Evolutionary conservation across 1,140 invertebrate genomes (phyloP).

Genomic region (Plectrocnemia conspersa): DNA sequence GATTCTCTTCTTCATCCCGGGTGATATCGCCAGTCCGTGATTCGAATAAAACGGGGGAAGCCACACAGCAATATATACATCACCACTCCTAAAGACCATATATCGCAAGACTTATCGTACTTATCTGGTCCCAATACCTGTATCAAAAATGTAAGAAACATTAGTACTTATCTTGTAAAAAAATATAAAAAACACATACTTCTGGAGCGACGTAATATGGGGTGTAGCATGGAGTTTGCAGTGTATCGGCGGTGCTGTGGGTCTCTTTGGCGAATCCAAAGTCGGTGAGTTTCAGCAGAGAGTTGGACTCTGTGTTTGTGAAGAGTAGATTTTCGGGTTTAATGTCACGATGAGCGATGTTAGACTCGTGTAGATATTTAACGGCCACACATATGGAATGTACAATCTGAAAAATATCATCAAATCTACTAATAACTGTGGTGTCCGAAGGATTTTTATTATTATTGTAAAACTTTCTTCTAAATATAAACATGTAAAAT

Average conservation of each 20-base stretch:
- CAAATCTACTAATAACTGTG: no score
- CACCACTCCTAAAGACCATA: slow-evolving; percentile 96
- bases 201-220: slow-evolving; percentile 88
- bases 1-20: slow-evolving; percentile 99
- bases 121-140: slow-evolving; percentile 95
- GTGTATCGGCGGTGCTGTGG: slow-evolving; percentile 72
- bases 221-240: slow-evolving; percentile 97
- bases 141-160: slow-evolving; percentile 32
- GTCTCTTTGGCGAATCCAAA: slow-evolving; percentile 99
- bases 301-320: slow-evolving; percentile 63
- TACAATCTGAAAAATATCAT: slow-evolving; percentile 69
- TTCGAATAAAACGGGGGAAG: slow-evolving; percentile 97
- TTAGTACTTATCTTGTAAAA: slow-evolving; percentile 8
- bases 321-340: slow-evolving; percentile 92
- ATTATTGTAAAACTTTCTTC: no score
- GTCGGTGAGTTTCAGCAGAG: slow-evolving; percentile 92
- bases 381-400: slow-evolving; percentile 95
- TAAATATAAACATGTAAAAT: no score
- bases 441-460: no score
- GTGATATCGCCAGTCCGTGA: slow-evolving; percentile 93
- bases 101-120: slow-evolving; percentile 98
- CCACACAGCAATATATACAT: slow-evolving; percentile 96
- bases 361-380: slow-evolving; percentile 86
- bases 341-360: slow-evolving; percentile 95
- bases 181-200: slow-evolving; percentile 55